Percentiles rank a stretch among this genome's conserved stretches.
Conservation (phyloP, 1,140 invertebrate genomes). For the Drosophila nigromelanica region DNA sequence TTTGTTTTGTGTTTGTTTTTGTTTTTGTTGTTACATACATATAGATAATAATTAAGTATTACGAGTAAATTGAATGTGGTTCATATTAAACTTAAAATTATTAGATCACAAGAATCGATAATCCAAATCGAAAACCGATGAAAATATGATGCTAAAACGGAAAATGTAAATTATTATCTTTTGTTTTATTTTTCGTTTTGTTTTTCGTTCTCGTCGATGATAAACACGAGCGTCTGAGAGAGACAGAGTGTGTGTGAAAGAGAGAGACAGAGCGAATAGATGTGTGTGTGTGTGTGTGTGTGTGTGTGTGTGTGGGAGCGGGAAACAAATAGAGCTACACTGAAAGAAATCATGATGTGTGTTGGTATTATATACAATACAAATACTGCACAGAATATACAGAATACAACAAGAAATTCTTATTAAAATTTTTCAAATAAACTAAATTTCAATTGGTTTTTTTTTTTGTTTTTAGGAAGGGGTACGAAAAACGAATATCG, state of each 20-base stretch:
- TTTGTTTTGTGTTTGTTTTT: no score
- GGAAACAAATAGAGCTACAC: slow-evolving; percentile 36
- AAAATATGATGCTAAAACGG: slow-evolving; percentile 42
- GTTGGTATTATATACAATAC: slow-evolving; percentile 31
- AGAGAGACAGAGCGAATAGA: no score
- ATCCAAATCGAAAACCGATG: slow-evolving; percentile 61
- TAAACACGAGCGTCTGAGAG: background rate
- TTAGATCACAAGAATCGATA: slow-evolving; percentile 58
- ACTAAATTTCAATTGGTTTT: slow-evolving; percentile 5
- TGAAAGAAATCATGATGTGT: slow-evolving; percentile 36
- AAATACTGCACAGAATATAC: slow-evolving; percentile 33
- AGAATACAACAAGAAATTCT: slow-evolving; percentile 14
- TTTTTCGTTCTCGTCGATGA: slow-evolving; percentile 2
- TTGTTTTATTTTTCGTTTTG: slow-evolving; percentile 3
- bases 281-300: slow-evolving; percentile 15
- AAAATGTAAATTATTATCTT: slow-evolving; percentile 27
- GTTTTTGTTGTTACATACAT: slow-evolving; percentile 16
- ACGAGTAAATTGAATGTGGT: slow-evolving; percentile 21
- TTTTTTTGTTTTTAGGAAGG: background rate
- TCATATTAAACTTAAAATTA: slow-evolving; percentile 46
- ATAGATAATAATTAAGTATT: slow-evolving; percentile 36
- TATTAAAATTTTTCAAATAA: slow-evolving; percentile 18
- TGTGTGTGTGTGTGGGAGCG: slow-evolving; percentile 8
- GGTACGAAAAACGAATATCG: slow-evolving; percentile 2
- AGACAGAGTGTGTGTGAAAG: background rate